A percentile compares a stretch with the other conserved stretches of the same genome.
phyloP scores from a whole-genome alignment of 2,797 vertebrate species.

The Mastacembelus armatus region DNA sequence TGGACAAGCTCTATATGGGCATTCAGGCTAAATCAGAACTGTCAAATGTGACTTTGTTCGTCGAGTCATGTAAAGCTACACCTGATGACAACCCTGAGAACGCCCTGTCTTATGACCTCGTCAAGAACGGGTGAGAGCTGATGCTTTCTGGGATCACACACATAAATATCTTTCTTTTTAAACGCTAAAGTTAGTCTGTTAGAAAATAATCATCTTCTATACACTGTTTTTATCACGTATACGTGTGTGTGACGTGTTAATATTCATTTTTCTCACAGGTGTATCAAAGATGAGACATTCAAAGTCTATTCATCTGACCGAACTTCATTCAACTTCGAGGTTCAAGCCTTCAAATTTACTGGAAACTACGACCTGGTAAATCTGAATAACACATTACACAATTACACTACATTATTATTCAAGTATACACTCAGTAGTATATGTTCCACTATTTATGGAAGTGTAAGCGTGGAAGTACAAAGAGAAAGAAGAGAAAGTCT shows the following conservation, averaged over 20 bases:
- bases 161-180: background rate
- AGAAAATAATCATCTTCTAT: background rate
- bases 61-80: conserved; percentile 82
- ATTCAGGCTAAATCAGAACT: conserved; percentile 75
- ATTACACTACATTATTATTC: background rate
- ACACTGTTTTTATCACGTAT: background rate
- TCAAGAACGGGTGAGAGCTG: conserved; percentile 75
- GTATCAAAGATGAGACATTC: conserved; percentile 70
- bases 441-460: too few species aligned
- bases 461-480: too few species aligned
- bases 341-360: conserved; percentile 82
- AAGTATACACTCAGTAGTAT: too few species aligned
- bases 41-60: conserved; percentile 72
- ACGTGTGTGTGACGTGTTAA: background rate
- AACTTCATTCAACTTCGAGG: conserved; percentile 69
- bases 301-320: conserved; percentile 16
- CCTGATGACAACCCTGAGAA: conserved; percentile 74
- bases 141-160: background rate
- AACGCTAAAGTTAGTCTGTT: background rate
- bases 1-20: conserved; percentile 76
- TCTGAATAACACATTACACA: background rate
- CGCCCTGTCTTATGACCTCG: conserved; percentile 72
- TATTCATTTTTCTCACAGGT: conserved; percentile 61
- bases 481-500: too few species aligned
- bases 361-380: conserved; percentile 77